These are phyloP conservation scores for Butorides virescens DNA, from an alignment of 2,113 vertebrate species.

Conservation along the genomic window DNA sequence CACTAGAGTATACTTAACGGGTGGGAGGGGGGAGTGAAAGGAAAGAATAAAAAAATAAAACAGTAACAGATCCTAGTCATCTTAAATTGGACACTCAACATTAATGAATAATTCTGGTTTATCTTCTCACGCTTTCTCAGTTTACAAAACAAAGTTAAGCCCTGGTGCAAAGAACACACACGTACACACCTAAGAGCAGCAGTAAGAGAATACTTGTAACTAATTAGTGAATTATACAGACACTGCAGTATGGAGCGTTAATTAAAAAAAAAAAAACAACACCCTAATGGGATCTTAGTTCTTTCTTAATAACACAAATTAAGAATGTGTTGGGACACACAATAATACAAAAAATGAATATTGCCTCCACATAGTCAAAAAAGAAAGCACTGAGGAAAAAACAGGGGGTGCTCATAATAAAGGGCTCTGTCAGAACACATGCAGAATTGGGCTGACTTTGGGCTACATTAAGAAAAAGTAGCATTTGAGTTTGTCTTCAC, in stretches of 20 bases:
- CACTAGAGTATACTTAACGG: not conserved
- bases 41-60: not conserved
- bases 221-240: not conserved
- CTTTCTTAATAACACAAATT: not conserved
- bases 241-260: not conserved
- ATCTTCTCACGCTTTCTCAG: not conserved
- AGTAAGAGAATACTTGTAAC: not conserved
- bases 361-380: not conserved
- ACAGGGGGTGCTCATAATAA: not conserved
- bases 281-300: not conserved
- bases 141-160: not conserved
- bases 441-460: not conserved
- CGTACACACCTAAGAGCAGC: not conserved
- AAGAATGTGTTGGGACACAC: not conserved
- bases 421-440: not conserved
- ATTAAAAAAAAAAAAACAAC: not conserved
- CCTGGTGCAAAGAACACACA: not conserved
- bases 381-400: not conserved
- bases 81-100: not conserved
- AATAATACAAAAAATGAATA: not conserved
- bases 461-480: conserved; percentile 2
- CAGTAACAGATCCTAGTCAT: not conserved
- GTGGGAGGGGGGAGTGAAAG: not conserved
- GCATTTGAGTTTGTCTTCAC: not conserved
- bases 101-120: not conserved